These are phyloP conservation scores for Diploscapter pachys DNA, from an alignment of 1,140 invertebrate species.

Conservation along the genomic window DNA sequence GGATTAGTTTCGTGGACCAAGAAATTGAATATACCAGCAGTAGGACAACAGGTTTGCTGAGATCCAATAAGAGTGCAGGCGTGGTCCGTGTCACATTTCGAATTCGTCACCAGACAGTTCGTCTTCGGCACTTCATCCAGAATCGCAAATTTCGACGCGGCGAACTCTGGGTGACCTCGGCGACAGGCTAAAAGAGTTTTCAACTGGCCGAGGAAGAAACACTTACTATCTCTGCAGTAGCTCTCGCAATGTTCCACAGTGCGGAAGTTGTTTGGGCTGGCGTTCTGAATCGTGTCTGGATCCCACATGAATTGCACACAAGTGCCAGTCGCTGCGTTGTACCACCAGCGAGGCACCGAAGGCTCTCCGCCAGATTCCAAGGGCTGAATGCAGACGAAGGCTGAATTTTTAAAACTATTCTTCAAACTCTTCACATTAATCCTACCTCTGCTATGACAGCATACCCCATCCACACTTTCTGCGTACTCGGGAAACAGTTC, in stretches of 20 bases:
- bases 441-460: constrained; percentile 46
- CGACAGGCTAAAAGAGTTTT: constrained; percentile 44
- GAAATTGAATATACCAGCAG: constrained; percentile 39
- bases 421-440: too few relatives aligned
- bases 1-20: background rate
- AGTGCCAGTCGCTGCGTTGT: constrained; percentile 52
- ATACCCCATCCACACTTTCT: constrained; percentile 52
- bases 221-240: constrained; percentile 55
- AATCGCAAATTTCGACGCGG: constrained; percentile 35
- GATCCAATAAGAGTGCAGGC: constrained; percentile 51
- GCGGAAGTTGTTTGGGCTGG: constrained; percentile 55
- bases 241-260: constrained; percentile 54
- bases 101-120: constrained; percentile 45
- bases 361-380: constrained; percentile 57
- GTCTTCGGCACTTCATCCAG: constrained; percentile 52
- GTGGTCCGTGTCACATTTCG: constrained; percentile 47
- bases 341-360: constrained; percentile 55
- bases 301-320: constrained; percentile 56
- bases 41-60: constrained; percentile 54
- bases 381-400: constrained; percentile 54
- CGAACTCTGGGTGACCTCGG: constrained; percentile 47
- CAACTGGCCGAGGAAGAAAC: background rate
- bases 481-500: constrained; percentile 54
- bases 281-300: constrained; percentile 46
- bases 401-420: constrained; percentile 11